Conservation (phyloP, 2,113 vertebrate genomes). For the Halcyon senegalensis region DNA sequence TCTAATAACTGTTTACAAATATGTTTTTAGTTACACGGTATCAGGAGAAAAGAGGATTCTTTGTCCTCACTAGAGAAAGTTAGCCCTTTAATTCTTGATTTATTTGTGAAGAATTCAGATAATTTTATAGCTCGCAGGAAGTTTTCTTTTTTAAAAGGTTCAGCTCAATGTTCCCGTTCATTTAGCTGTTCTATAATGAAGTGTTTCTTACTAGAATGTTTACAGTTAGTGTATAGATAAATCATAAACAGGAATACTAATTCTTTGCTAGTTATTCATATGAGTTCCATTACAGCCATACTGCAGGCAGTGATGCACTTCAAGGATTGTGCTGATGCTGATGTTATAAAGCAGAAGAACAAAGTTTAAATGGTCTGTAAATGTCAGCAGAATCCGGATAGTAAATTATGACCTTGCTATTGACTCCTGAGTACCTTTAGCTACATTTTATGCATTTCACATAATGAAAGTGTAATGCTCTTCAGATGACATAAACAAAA, state of each 20-base stretch:
- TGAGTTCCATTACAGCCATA: constrained; percentile 42
- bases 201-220: constrained; percentile 9
- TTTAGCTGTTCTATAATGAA: constrained; percentile 6
- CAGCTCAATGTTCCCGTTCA: background rate
- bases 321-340: constrained; percentile 71
- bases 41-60: background rate
- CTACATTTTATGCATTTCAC: constrained; percentile 49
- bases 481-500: constrained; percentile 49
- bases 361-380: constrained; percentile 73
- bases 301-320: constrained; percentile 60
- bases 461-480: constrained; percentile 46
- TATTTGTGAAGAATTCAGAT: background rate
- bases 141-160: constrained; percentile 13
- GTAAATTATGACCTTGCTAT: constrained; percentile 70
- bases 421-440: constrained; percentile 53
- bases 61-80: background rate
- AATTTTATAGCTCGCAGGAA: background rate
- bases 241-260: constrained; percentile 57
- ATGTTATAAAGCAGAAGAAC: constrained; percentile 59
- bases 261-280: constrained; percentile 55
- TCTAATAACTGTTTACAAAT: background rate
- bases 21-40: background rate
- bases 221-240: constrained; percentile 41
- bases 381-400: constrained; percentile 70
- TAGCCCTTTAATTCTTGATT: background rate